phyloP scores from a whole-genome alignment of 2,113 vertebrate genomes.

The Pomatostomus ruficeps region DNA sequence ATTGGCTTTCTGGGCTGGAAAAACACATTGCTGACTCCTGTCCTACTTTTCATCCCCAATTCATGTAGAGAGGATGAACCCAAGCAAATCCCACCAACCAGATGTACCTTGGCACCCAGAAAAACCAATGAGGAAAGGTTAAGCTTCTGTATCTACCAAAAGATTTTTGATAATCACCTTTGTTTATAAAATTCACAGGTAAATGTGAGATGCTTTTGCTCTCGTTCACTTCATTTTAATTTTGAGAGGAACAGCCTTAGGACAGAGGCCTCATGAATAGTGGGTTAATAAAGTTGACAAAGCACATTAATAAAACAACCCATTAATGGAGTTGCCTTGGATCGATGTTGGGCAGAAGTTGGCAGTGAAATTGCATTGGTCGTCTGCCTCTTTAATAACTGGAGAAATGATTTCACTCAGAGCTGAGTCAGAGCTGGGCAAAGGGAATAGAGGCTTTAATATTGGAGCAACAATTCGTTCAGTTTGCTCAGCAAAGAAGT shows the following conservation, averaged over 20 bases:
- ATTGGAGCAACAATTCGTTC: neutral
- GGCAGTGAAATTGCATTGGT: neutral
- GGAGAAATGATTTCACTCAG: neutral
- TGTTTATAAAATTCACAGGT: neutral
- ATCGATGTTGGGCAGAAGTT: neutral
- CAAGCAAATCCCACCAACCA: neutral
- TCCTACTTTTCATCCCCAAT: neutral
- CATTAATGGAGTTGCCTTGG: neutral
- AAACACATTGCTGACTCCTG: neutral
- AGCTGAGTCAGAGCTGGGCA: neutral
- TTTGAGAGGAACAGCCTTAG: neutral
- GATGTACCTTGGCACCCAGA: neutral
- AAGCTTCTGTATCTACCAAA: neutral
- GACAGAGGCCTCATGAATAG: neutral
- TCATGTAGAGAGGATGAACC: neutral
- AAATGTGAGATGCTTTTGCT: neutral
- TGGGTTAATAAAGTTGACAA: neutral
- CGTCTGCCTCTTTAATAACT: neutral
- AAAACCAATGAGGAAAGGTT: neutral
- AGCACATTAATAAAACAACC: neutral
- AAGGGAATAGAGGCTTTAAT: neutral
- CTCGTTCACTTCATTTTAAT: neutral
- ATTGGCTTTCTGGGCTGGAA: neutral
- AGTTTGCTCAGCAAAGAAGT: slow-evolving; percentile 13
- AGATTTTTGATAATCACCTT: neutral